Conservation (phyloP, 2,888 invertebrate genomes). For the Chrysomela aeneicollis region DNA sequence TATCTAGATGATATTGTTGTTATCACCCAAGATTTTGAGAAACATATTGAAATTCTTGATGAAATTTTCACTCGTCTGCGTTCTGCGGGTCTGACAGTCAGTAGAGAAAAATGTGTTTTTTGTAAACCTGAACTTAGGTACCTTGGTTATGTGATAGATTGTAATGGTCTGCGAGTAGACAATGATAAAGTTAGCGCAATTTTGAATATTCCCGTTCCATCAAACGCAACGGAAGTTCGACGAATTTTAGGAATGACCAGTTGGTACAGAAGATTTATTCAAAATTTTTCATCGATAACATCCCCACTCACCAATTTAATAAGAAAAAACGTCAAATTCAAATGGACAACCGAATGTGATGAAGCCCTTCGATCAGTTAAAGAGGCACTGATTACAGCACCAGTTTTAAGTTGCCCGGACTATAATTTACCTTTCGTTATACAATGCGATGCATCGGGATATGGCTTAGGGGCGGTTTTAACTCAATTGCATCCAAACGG, state of each 20-base stretch:
- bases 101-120: conserved; percentile 31
- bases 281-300: too few relatives aligned
- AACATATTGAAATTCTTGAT: conserved; percentile 11
- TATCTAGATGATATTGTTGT: conserved; percentile 18
- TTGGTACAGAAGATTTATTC: too few relatives aligned
- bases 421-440: conserved; percentile 34
- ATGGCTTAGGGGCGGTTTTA: conserved; percentile 37
- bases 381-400: conserved; percentile 24
- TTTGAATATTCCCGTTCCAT: conserved; percentile 30
- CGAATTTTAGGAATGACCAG: too few relatives aligned
- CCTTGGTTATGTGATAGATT: conserved; percentile 24
- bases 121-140: conserved; percentile 27
- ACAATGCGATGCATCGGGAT: conserved; percentile 37
- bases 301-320: conserved; percentile 29
- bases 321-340: conserved; percentile 29
- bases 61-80: conserved; percentile 13
- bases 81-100: conserved; percentile 27
- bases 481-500: conserved; percentile 24
- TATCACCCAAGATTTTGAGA: conserved; percentile 18
- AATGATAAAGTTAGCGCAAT: conserved; percentile 26
- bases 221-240: neutral
- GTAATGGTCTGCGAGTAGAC: conserved; percentile 24
- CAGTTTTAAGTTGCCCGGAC: conserved; percentile 34
- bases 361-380: conserved; percentile 32
- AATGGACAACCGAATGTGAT: conserved; percentile 34